Evolutionary conservation across 2,797 vertebrate species (phyloP), one percentile per base, ranked within the genome.

Genomic region (Gorsachius magnificus): DNA sequence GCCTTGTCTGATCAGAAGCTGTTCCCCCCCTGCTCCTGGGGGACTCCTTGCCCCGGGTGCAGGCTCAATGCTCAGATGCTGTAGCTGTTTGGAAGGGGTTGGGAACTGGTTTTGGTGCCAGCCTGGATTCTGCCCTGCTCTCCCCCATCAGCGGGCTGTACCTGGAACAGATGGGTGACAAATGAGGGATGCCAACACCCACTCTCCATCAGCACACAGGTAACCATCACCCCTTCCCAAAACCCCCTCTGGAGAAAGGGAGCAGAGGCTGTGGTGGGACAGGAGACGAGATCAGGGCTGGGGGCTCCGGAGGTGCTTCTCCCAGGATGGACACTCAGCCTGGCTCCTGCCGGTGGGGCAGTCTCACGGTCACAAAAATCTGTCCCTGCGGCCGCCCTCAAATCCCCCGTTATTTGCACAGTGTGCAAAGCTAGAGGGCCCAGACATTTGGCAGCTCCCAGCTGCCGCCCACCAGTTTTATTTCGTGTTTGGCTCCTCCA

Each of bases 251-350:
- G 0, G 38, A 36, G 65, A 2, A 58, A 43, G 46, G 57, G 17
- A 70, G 66, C 0, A 0, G 57, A 60, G 63, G 41, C 58, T 36
- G 60, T 0, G 2, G 16, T 14, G 36, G 36, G 46, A 26, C 33
- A 33, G 83, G 43, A 48, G 54, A 58, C 0, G 0, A 46, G 17
- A 6, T 36, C 56, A 25, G 51, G 29, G 56, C 69, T 83, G 80
- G 72, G 28, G 26, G 6, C 35, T 41, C 51, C 9, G 41, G 13
- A 82, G 63, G 38, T 16, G 25, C 19, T 71, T 63, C 20, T 41
- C 25, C 46, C 18, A 10, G 1, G 0, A 6, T 0, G 46, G 83
- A 48, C 57, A 45, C 1, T 0, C 35, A 43, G 31, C 53, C 38
- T 0, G 9, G 66, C 51, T 58, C 36, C 28, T 14, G 53, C 45